Evolutionary conservation across 1,140 invertebrate genomes (phyloP).

Genomic region (Rhagoletis pomonella): DNA sequence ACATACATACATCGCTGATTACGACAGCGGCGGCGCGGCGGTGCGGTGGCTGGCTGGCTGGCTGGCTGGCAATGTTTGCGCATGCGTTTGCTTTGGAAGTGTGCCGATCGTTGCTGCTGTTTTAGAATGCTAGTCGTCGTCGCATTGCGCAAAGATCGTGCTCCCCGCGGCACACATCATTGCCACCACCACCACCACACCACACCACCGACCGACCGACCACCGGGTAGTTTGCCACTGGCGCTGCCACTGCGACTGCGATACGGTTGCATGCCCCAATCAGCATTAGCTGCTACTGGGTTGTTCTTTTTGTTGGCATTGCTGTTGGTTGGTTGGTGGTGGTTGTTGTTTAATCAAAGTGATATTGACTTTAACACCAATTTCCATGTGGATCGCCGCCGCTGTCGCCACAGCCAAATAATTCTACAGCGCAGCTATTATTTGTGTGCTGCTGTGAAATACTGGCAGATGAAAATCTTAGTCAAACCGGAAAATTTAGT

Average conservation of each 20-base stretch:
- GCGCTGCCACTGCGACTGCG: background rate
- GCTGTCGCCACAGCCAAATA: background rate
- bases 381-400: background rate
- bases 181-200: background rate
- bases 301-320: slow-evolving; percentile 5
- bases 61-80: slow-evolving; percentile 18
- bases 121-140: slow-evolving; percentile 10
- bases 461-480: background rate
- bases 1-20: background rate
- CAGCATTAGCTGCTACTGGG: background rate
- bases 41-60: background rate
- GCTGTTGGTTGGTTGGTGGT: background rate
- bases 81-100: slow-evolving; percentile 12
- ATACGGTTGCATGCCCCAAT: background rate
- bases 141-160: slow-evolving; percentile 19
- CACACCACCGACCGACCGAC: background rate
- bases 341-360: slow-evolving; percentile 31
- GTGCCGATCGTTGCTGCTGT: slow-evolving; percentile 3
- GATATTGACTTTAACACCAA: slow-evolving; percentile 49
- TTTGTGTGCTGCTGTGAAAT: background rate
- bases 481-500: slow-evolving; percentile 36
- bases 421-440: background rate
- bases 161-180: background rate
- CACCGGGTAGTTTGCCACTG: background rate
- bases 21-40: background rate